Base-by-base conservation (phyloP, 23 tunicate genomes). In the Halocynthia aurantium region DNA sequence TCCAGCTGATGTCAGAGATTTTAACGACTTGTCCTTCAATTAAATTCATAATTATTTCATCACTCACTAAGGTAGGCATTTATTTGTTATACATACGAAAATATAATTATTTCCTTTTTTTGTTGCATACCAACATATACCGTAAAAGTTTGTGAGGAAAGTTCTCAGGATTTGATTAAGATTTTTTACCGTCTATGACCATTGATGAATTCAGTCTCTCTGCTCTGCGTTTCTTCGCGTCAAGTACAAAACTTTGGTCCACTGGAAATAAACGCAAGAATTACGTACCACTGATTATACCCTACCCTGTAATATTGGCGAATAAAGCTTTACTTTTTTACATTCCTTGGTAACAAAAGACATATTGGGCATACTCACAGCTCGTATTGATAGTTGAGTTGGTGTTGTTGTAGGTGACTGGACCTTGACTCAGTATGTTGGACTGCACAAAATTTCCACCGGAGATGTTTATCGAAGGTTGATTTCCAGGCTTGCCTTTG, bases 371-470 rank as follows among this genome's bases (percentile, higher is more conserved):
- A 58, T n/a, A 58, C 15, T 58, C 56, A 74, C 78, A 19, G 10
- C 50, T 74, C 0, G 78, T 54, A 22, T 20, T 51, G 63, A 74
- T 74, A n/a, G 21, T n/a, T 2, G 78, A 54, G 63, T 74, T 74
- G 19, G 63, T 56, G 78, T 74, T 74, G 40, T 74, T 74, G 64
- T 74, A 74, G 13, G 78, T 74, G 62, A 74, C 78, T 10, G 78
- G 78, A n/a, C 78, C 78, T 13, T 53, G 55, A 15, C 71, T 8
- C 63, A 74, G 19, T 18, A 74, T 49, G 31, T n/a, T 74, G 22
- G 78, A 20, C 56, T 74, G 78, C 17, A 54, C 63, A 54, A 74
- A 74, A 49, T 74, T 74, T 55, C 78, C 78, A n/a, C 78, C 78
- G 31, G 62, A 13, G 56, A 74, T 74, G 71, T n/a, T 56, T 8